Base-by-base conservation (phyloP, 2,113 vertebrate genomes). In the Corydoras sp. region DNA sequence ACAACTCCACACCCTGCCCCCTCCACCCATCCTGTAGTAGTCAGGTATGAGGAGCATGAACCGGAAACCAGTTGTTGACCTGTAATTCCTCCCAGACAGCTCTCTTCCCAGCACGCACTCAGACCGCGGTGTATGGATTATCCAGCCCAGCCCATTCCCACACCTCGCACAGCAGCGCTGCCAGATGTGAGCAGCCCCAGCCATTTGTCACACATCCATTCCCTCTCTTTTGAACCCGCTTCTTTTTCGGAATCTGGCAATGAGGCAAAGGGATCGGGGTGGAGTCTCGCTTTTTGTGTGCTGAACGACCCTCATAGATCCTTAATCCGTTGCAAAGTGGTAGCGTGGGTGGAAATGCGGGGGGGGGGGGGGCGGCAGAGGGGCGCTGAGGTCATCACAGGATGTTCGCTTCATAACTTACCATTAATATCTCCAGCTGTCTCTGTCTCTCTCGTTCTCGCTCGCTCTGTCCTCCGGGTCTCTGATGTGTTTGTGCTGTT, bases 351-450 rank as follows among this genome's bases (percentile, higher is more conserved):
- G 18, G 10, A 43, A 58, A 51, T 5, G 61, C 35, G 51, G 12
- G 66, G 35, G 65, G 65, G 66, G 18, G 53, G 49, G 29, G 48
- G 56, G 61, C n/a, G n/a, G 68, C 35, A 68, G 56, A 68, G 29
- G 31, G 51, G 24, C 12, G 24, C 32, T 75, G 77, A 79, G 62
- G 77, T 72, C 73, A 75, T 79, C 32, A 63, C 77, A 79, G 77
- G 77, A 79, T 75, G 77, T 79, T 79, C 60, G 3, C 65, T 54
- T 49, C 73, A 79, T 78, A 75, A 78, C 71, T 69, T 35, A 79
- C 30, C 73, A 72, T 72, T 69, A 72, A 75, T 75, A 63, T 72
- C 68, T 71, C 59, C 18, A 54, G 54, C 54, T 59, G 58, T 50
- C 69, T 71, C 15, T 67, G 14, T 65, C 61, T 59, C 56, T 63